Conservation (phyloP, 2,888 invertebrate genomes). For the Drosophila aldrichi region DNA sequence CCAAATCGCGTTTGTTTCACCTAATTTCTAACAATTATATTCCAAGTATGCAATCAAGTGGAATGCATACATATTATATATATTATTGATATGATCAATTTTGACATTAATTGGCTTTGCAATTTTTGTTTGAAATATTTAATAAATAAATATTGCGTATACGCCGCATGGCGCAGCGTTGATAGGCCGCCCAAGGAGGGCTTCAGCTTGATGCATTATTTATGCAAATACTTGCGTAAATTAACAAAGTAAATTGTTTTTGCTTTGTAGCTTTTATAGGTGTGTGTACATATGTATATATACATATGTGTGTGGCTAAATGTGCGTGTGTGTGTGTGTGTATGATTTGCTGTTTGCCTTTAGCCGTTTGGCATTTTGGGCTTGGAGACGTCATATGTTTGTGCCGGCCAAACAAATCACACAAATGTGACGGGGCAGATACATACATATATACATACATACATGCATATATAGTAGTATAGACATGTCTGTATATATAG, state of each 20-base stretch:
- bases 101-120: conserved; percentile 1
- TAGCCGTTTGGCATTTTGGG: conserved; percentile 21
- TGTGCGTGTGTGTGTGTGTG: background rate
- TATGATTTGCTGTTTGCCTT: conserved; percentile 56
- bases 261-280: conserved; percentile 49
- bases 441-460: conserved; percentile 13
- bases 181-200: background rate
- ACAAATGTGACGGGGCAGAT: conserved; percentile 59
- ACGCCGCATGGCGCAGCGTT: conserved; percentile 25
- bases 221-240: conserved; percentile 75
- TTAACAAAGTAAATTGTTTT: conserved; percentile 74
- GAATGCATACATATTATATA: background rate
- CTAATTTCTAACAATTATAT: background rate
- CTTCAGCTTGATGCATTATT: conserved; percentile 55
- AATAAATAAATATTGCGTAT: conserved; percentile 42
- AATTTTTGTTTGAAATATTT: conserved; percentile 37
- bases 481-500: background rate
- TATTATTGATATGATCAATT: conserved; percentile 7
- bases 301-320: background rate
- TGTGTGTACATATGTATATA: background rate
- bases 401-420: conserved; percentile 72
- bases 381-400: conserved; percentile 59
- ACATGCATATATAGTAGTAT: background rate
- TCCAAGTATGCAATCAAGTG: conserved; percentile 34
- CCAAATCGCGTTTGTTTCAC: background rate